These are phyloP conservation scores for Lordiphosa collinella DNA, from an alignment of 1,140 invertebrate species.

Conservation along the genomic window DNA sequence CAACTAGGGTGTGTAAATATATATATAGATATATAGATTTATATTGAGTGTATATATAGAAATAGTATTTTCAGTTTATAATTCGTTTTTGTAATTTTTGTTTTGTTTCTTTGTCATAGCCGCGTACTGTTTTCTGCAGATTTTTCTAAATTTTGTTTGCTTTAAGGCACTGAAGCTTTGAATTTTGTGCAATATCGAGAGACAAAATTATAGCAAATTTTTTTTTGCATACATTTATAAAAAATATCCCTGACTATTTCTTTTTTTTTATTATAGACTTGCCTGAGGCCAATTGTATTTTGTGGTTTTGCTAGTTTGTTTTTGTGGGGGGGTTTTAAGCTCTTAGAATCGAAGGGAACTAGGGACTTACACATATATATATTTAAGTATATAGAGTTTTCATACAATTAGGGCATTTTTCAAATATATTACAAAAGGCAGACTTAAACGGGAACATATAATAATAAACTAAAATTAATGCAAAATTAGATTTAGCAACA, in stretches of 20 bases:
- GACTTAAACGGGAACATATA: constrained; percentile 37
- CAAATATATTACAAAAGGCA: constrained; percentile 74
- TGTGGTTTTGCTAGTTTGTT: constrained; percentile 23
- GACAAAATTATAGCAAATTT: constrained; percentile 22
- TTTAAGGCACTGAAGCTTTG: constrained; percentile 77
- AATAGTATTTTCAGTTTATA: constrained; percentile 61
- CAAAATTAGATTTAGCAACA: constrained; percentile 48
- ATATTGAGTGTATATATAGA: constrained; percentile 70
- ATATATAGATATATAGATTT: constrained; percentile 42
- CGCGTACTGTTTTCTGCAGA: constrained; percentile 25
- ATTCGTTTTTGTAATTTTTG: constrained; percentile 28
- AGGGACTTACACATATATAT: constrained; percentile 18
- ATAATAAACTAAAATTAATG: constrained; percentile 27
- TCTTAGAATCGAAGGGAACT: constrained; percentile 51
- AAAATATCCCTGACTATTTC: constrained; percentile 76
- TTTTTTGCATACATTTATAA: constrained; percentile 10
- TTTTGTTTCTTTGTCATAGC: constrained; percentile 19
- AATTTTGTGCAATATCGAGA: constrained; percentile 74
- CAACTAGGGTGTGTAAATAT: constrained; percentile 66
- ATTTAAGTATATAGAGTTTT: constrained; percentile 27
- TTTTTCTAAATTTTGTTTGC: constrained; percentile 45
- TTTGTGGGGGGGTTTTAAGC: constrained; percentile 38
- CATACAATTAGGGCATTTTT: constrained; percentile 64
- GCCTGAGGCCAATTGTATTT: constrained; percentile 62
- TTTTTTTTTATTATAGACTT: constrained; percentile 21